Conservation (phyloP, 2,113 vertebrate genomes). For the Tychaedon coryphoeus region DNA sequence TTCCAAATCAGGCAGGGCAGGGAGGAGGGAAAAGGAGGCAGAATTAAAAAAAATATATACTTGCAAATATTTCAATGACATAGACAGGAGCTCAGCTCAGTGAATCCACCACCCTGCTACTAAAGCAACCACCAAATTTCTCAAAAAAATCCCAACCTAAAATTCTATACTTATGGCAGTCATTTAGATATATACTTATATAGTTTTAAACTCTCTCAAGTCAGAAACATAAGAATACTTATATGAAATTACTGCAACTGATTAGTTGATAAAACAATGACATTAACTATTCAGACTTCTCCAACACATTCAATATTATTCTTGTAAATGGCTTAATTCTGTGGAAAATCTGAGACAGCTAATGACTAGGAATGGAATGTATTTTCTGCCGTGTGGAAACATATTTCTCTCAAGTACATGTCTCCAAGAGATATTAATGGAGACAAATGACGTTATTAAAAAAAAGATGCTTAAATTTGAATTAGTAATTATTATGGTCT, state of each 20-base stretch:
- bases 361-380: background rate
- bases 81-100: background rate
- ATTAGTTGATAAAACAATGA: background rate
- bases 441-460: background rate
- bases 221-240: background rate
- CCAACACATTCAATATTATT: background rate
- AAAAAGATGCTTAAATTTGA: background rate
- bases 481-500: background rate
- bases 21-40: fast-evolving
- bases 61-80: background rate
- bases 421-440: background rate
- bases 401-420: background rate
- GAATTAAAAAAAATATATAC: no score
- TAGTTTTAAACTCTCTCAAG: background rate
- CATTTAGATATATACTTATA: background rate
- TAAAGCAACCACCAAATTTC: background rate
- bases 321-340: background rate
- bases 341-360: background rate
- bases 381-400: background rate
- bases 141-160: background rate
- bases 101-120: background rate
- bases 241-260: background rate
- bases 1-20: fast-evolving
- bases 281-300: background rate
- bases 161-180: background rate